A percentile compares a stretch with the other conserved stretches of the same genome.
phyloP scores from a whole-genome alignment of 2,888 invertebrate species.

The Nysson spinosus region DNA sequence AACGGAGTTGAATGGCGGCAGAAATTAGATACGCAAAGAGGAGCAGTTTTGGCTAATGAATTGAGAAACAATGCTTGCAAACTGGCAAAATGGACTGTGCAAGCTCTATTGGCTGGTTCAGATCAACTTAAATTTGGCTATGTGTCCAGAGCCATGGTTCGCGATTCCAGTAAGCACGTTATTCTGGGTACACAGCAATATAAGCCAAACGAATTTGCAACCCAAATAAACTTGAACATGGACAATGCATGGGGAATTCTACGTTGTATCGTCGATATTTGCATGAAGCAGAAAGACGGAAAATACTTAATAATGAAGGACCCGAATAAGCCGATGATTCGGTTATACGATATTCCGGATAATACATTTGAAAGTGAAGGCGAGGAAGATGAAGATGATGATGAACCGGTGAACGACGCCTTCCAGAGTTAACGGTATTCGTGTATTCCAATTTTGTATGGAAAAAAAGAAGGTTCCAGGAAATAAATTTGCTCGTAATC shows the following conservation, averaged over 20 bases:
- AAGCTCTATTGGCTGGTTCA: conserved; percentile 95
- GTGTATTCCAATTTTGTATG: too few species aligned
- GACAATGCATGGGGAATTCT: conserved; percentile 99
- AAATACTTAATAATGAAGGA: conserved; percentile 99
- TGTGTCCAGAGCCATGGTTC: conserved; percentile 95
- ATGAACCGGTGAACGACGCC: conserved; percentile 77
- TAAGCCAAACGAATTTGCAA: conserved; percentile 98
- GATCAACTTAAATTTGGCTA: conserved; percentile 99
- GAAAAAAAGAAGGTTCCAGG: too few species aligned
- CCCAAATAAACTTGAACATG: conserved; percentile 99
- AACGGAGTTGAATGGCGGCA: conserved; percentile 99
- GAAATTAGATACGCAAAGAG: conserved; percentile 97
- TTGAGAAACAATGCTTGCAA: conserved; percentile 99
- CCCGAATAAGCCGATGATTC: conserved; percentile 98
- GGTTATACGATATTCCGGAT: conserved; percentile 98
- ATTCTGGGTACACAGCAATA: conserved; percentile 98
- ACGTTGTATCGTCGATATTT: conserved; percentile 97
- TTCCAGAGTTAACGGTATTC: conserved; percentile 75
- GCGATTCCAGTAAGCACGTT: conserved; percentile 97
- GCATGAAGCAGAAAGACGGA: conserved; percentile 98
- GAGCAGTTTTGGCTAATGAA: conserved; percentile 98
- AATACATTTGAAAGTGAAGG: conserved; percentile 99
- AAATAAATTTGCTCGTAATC: too few species aligned
- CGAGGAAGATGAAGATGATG: conserved; percentile 92
- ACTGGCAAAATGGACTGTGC: conserved; percentile 99